Conservation (phyloP, 2,888 invertebrate genomes). For the Meliscaeva auricollis region DNA sequence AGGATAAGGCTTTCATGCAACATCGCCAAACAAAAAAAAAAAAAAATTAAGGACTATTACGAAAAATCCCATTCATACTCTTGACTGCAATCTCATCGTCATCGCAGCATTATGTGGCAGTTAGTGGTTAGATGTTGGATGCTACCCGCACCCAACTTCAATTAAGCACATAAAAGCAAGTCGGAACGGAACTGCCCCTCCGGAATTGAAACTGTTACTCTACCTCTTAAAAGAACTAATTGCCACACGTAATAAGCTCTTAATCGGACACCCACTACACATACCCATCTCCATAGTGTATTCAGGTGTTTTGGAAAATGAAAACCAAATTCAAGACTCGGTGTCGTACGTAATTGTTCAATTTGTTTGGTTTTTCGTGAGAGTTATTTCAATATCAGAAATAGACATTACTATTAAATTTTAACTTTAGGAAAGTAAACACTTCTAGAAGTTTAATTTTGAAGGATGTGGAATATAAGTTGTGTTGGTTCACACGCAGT, state of each 20-base stretch:
- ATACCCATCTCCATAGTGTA: too few species aligned
- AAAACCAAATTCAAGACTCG: too few species aligned
- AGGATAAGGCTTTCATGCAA: not conserved
- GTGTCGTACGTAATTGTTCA: too few species aligned
- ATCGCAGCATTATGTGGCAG: constrained; percentile 31
- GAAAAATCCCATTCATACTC: constrained; percentile 50
- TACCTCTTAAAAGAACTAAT: constrained; percentile 38
- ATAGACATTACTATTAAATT: too few species aligned
- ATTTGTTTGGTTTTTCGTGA: too few species aligned
- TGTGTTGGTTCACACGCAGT: too few species aligned
- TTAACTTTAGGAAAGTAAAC: too few species aligned
- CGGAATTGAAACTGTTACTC: not conserved
- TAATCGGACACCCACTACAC: constrained; percentile 45
- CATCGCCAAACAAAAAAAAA: constrained; percentile 9
- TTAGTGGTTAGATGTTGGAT: constrained; percentile 43
- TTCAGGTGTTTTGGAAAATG: too few species aligned
- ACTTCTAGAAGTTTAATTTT: too few species aligned
- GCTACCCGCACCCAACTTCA: constrained; percentile 30
- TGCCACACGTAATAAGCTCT: constrained; percentile 61
- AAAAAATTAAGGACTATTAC: constrained; percentile 30
- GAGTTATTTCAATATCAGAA: too few species aligned
- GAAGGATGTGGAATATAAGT: too few species aligned
- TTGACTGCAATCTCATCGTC: constrained; percentile 59
- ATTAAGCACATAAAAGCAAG: constrained; percentile 55
- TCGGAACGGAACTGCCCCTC: not conserved